These are phyloP conservation scores for Eutrigla gurnardus DNA, from an alignment of 2,797 vertebrate species.

Conservation along the genomic window DNA sequence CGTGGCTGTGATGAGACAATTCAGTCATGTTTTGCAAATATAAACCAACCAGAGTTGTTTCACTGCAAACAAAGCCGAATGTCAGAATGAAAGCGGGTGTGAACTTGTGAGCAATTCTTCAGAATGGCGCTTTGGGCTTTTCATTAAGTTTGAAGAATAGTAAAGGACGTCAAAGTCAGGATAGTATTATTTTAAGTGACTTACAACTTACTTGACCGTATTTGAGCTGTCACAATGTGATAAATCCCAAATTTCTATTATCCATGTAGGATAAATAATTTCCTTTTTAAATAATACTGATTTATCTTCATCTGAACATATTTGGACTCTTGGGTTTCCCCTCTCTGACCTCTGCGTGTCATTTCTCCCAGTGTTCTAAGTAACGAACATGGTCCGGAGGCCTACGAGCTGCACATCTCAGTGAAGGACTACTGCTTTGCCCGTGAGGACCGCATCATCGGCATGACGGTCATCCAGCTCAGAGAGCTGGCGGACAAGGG, in stretches of 20 bases:
- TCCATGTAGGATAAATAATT: neutral
- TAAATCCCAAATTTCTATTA: neutral
- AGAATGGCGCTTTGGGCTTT: constrained; percentile 18
- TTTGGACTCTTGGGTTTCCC: constrained; percentile 3
- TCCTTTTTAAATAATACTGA: neutral
- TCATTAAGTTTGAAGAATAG: neutral
- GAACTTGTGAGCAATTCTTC: neutral
- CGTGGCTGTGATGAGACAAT: no score
- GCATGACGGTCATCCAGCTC: constrained; percentile 95
- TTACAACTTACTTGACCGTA: neutral
- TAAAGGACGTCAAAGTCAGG: neutral
- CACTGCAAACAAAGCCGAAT: constrained; percentile 46
- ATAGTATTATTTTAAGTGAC: neutral
- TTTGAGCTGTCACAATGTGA: constrained; percentile 1
- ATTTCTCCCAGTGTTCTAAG: constrained; percentile 87
- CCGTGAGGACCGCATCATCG: constrained; percentile 93
- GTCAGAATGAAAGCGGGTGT: constrained; percentile 32
- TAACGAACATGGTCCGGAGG: constrained; percentile 90
- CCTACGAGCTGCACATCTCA: constrained; percentile 94
- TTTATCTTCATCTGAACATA: constrained; percentile 2
- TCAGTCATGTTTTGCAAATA: constrained; percentile 20
- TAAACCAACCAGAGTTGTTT: constrained; percentile 34
- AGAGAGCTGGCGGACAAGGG: constrained; percentile 88
- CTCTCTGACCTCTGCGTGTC: constrained; percentile 28
- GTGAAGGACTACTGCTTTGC: constrained; percentile 99